Evolutionary conservation across 1,140 invertebrate species (phyloP), one percentile per base, ranked within the genome.

Genomic region (Proctacanthus coquilletti): DNA sequence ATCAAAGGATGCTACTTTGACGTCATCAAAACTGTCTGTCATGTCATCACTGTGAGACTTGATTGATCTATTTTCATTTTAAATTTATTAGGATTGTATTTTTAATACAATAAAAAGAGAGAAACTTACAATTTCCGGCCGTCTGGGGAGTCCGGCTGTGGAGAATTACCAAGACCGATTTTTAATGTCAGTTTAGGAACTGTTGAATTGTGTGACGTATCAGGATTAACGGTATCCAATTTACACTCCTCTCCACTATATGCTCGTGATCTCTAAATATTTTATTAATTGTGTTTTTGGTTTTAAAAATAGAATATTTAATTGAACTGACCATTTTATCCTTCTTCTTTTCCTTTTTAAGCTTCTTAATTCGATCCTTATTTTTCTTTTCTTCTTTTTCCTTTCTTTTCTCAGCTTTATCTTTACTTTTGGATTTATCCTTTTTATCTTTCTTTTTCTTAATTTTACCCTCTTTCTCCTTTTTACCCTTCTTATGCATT

Each of bases 391-490:
- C 61, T 27, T 63, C 44, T 38, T 72, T 64, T 21, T 71, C 68
- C 38, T 68, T 55, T 49, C 65, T 61, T 60, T 71, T 46, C 60
- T 70, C 76, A 50, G 57, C 64, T 63, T 60, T 70, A 50, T 69
- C 56, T 56, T 72, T 68, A 49, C 68, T 65, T 58, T 69, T 71
- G 8, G 56, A 60, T 52, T 74, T 75, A 27, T 73, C 71, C 43
- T 81, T 82, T 46, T 81, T 80, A 38, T 81, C 77, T 47, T 83
- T 82, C 49, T 84, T 84, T 53, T 80, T 80, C 49, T 79, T 81
- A 4, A 75, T 62, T 54, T 72, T 72, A 18, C 70, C 67, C 29
- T 74, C 70, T 48, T 77, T 78, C 21, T 76, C 68, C 48, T 76
- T 75, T 45, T 75, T 78, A 39, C 78, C 75, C 34, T 75, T 70